Percentiles rank a stretch among this genome's conserved stretches.
Conservation (phyloP, 2,797 vertebrate species). For the Acipenser oxyrinchus region DNA sequence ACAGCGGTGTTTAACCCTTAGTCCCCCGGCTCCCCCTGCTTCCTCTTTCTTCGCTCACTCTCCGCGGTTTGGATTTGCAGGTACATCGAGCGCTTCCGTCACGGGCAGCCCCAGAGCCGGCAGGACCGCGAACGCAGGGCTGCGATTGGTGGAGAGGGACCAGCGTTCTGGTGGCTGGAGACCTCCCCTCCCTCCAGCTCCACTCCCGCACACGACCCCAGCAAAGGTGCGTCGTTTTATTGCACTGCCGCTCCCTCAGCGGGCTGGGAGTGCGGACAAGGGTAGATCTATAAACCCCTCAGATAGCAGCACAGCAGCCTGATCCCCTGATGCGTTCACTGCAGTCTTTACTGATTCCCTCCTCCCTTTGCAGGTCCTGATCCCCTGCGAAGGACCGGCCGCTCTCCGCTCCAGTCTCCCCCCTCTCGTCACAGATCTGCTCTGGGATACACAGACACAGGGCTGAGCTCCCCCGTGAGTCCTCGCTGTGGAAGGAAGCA, state of each 20-base stretch:
- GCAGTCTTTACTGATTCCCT: neutral
- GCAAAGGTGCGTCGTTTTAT: slow-evolving; percentile 23
- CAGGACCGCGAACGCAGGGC: slow-evolving; percentile 52
- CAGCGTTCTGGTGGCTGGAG: slow-evolving; percentile 70
- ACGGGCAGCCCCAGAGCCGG: slow-evolving; percentile 66
- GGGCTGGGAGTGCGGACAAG: neutral
- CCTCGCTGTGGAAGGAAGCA: neutral
- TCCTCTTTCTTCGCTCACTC: too few relatives aligned
- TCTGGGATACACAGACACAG: neutral
- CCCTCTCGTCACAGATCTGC: neutral
- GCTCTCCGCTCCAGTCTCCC: neutral
- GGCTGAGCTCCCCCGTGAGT: neutral
- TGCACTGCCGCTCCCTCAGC: neutral
- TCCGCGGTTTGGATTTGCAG: slow-evolving; percentile 35
- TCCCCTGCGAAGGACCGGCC: neutral
- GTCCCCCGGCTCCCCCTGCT: neutral
- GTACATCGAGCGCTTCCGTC: slow-evolving; percentile 74
- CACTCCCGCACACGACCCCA: slow-evolving; percentile 33
- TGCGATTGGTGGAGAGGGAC: slow-evolving; percentile 20
- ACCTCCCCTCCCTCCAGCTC: slow-evolving; percentile 37
- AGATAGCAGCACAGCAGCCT: slow-evolving; percentile 2
- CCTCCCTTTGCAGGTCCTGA: neutral
- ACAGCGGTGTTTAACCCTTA: neutral
- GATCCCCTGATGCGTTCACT: too few relatives aligned
- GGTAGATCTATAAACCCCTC: neutral